A percentile compares a stretch with the other conserved stretches of the same genome.
Conservation (phyloP, 2,113 vertebrate species). For the Myiagra hebetior region DNA sequence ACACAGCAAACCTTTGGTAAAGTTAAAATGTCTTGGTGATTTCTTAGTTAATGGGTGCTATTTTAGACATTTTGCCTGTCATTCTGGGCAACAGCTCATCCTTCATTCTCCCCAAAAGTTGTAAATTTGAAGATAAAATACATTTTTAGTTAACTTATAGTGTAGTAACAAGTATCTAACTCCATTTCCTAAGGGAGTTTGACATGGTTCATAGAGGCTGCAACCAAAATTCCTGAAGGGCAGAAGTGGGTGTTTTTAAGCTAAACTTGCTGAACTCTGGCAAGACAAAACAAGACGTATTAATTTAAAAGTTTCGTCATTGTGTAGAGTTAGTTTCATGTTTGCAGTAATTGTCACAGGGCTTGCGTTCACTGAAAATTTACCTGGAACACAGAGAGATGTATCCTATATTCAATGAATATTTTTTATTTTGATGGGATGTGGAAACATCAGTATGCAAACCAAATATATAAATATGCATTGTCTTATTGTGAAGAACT, state of each 20-base stretch:
- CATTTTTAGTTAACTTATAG: not conserved
- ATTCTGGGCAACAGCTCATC: not conserved
- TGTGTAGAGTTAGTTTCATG: not conserved
- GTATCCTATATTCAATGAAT: not conserved
- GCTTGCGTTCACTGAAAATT: not conserved
- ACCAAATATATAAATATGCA: not conserved
- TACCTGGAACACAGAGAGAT: not conserved
- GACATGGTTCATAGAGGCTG: not conserved
- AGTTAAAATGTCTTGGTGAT: not conserved
- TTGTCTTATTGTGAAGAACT: not conserved
- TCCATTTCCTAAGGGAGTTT: not conserved
- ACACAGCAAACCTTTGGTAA: not conserved
- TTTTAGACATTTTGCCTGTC: not conserved
- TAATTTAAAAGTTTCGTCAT: not conserved
- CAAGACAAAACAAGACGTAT: not conserved
- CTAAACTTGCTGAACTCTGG: not conserved
- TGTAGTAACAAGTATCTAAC: not conserved
- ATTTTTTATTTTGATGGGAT: not conserved
- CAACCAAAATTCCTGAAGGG: not conserved
- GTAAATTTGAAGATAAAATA: not conserved
- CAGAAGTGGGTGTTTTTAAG: accelerated
- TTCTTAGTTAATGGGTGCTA: not conserved
- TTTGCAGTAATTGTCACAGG: not conserved
- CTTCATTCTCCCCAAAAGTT: not conserved
- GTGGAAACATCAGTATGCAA: not conserved